Percentiles rank a stretch among this genome's conserved stretches.
phyloP scores from a whole-genome alignment of 2,797 vertebrate genomes.

The Tragopan temminckii region DNA sequence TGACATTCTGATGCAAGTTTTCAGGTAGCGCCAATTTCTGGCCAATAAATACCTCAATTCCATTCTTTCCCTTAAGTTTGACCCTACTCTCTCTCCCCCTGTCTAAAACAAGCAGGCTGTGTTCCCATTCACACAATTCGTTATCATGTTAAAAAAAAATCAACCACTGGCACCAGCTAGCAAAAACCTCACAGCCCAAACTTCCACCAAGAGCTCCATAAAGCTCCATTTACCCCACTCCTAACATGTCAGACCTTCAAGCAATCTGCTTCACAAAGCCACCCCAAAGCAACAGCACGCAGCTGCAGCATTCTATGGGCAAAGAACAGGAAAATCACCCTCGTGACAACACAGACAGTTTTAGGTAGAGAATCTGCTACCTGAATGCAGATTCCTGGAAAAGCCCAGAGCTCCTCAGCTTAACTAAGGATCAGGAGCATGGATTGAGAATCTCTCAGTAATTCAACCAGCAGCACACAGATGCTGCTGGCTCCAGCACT shows the following conservation, averaged over 20 bases:
- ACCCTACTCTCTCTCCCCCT: background rate
- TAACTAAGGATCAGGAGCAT: background rate
- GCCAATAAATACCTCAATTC: background rate
- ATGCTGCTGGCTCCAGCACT: background rate
- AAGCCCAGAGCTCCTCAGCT: background rate
- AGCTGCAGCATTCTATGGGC: fast-evolving
- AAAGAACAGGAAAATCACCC: background rate
- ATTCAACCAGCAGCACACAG: background rate
- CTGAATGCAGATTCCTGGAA: background rate
- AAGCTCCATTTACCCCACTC: background rate
- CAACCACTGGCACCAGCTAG: background rate
- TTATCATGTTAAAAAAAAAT: background rate
- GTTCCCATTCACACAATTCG: background rate
- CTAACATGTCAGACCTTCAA: background rate
- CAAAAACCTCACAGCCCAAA: background rate
- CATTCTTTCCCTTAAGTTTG: background rate
- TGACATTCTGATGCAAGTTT: background rate
- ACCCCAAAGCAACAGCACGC: fast-evolving
- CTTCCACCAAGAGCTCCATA: background rate
- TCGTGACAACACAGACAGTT: background rate
- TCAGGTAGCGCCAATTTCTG: background rate
- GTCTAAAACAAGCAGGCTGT: background rate
- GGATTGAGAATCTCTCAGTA: background rate
- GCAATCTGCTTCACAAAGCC: background rate
- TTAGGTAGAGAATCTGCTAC: background rate